These are phyloP conservation scores for Argyresthia albistria DNA, from an alignment of 2,888 invertebrate genomes.

Conservation along the genomic window DNA sequence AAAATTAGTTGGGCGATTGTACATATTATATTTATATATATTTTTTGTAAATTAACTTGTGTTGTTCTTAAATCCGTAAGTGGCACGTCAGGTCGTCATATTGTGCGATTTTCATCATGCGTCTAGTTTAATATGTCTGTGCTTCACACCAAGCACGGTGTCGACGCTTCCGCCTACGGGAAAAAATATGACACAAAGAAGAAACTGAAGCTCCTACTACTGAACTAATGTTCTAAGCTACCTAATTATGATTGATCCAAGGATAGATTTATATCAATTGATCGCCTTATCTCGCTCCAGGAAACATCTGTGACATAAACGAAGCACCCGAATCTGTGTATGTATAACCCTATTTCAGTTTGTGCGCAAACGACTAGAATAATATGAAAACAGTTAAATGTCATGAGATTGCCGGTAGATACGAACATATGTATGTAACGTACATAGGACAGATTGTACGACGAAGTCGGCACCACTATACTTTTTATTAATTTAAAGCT, in stretches of 20 bases:
- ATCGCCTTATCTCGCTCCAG: constrained; percentile 17
- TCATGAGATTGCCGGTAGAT: constrained; percentile 36
- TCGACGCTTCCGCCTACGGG: neutral
- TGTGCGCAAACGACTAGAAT: constrained; percentile 69
- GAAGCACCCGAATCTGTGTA: constrained; percentile 38
- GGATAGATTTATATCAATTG: neutral
- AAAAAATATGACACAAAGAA: constrained; percentile 64
- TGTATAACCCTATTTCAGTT: constrained; percentile 27
- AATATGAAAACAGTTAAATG: constrained; percentile 43
- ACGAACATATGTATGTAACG: neutral
- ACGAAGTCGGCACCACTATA: constrained; percentile 12
- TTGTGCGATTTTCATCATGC: too few relatives aligned
- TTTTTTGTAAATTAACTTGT: too few relatives aligned
- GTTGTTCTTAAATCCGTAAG: too few relatives aligned
- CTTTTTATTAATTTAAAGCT: constrained; percentile 49
- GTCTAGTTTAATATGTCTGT: too few relatives aligned
- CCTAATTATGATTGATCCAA: neutral
- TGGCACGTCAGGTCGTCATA: too few relatives aligned
- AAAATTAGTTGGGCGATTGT: too few relatives aligned
- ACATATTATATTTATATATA: too few relatives aligned
- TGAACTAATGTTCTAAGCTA: constrained; percentile 9
- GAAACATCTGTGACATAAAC: constrained; percentile 40
- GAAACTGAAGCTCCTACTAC: constrained; percentile 26
- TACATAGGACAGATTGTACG: neutral
- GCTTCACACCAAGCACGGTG: too few relatives aligned